Percentiles rank a stretch among this genome's conserved stretches.
phyloP scores from a whole-genome alignment of 2,888 invertebrate species.

The Pollenia amentaria region DNA sequence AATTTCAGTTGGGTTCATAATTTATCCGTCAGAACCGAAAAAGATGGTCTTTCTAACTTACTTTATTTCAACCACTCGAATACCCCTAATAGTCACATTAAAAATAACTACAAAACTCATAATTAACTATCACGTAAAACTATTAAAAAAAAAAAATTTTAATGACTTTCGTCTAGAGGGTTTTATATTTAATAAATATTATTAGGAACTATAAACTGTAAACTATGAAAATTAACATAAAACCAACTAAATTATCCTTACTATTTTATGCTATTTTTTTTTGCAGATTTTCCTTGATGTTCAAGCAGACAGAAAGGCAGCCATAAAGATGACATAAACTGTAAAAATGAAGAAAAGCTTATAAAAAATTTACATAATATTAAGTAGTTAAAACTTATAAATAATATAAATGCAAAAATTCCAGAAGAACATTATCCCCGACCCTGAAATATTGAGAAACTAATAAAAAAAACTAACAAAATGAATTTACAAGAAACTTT shows the following conservation, averaged over 20 bases:
- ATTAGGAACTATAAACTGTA: neutral
- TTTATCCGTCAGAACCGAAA: too few relatives aligned
- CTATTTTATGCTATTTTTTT: neutral
- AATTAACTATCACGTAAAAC: neutral
- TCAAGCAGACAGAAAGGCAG: neutral
- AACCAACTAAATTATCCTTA: neutral
- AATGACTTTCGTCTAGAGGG: neutral
- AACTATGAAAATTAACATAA: constrained; percentile 1
- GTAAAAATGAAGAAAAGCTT: constrained; percentile 2
- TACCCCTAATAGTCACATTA: too few relatives aligned
- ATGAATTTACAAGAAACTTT: constrained; percentile 56
- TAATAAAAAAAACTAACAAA: constrained; percentile 1
- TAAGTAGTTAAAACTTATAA: neutral
- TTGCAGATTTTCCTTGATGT: constrained; percentile 2
- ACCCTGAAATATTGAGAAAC: neutral
- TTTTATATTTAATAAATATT: neutral
- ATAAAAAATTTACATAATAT: constrained; percentile 5
- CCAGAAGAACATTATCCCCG: neutral
- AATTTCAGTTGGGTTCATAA: too few relatives aligned
- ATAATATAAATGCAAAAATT: neutral
- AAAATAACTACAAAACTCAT: neutral
- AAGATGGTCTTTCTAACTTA: too few relatives aligned
- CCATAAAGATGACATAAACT: constrained; percentile 1
- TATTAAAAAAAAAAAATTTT: constrained; percentile 4
- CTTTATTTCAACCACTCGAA: too few relatives aligned